A percentile compares a stretch with the other conserved stretches of the same genome.
phyloP scores from a whole-genome alignment of 2,113 vertebrate genomes.

The Cathartes aura region DNA sequence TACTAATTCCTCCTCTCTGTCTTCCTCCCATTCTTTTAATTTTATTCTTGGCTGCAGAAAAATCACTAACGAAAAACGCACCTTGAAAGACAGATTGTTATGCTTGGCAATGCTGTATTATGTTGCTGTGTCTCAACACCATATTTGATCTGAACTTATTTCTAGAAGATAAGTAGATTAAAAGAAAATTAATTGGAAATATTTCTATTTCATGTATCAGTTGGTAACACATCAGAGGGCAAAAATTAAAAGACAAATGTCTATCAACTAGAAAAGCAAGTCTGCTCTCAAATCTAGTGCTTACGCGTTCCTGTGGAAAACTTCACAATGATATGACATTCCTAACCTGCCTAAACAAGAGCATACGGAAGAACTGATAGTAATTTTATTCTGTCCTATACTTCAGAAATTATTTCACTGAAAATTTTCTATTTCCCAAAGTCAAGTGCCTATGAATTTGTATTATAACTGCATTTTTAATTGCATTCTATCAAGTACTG shows the following conservation, averaged over 20 bases:
- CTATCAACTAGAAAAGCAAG: neutral
- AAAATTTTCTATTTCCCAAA: neutral
- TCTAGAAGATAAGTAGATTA: constrained; percentile 6
- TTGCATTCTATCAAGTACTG: neutral
- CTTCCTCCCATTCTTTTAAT: neutral
- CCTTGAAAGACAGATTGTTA: constrained; percentile 23
- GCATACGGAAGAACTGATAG: neutral
- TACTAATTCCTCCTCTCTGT: neutral
- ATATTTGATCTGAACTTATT: constrained; percentile 7
- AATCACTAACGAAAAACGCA: neutral
- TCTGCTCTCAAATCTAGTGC: neutral
- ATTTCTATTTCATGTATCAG: neutral
- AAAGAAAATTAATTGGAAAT: constrained; percentile 24
- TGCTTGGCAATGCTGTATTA: neutral
- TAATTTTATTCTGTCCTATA: neutral
- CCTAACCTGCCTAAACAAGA: constrained; percentile 16
- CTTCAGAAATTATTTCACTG: neutral
- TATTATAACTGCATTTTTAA: neutral
- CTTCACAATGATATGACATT: neutral
- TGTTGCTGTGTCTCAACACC: neutral
- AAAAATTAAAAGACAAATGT: neutral
- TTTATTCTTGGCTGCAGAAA: constrained; percentile 38
- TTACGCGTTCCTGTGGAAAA: neutral
- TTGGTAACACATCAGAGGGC: neutral
- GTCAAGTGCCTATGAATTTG: neutral